Evolutionary conservation across 2,113 vertebrate genomes (phyloP).

Genomic region (Apistogramma diplotaenia): DNA sequence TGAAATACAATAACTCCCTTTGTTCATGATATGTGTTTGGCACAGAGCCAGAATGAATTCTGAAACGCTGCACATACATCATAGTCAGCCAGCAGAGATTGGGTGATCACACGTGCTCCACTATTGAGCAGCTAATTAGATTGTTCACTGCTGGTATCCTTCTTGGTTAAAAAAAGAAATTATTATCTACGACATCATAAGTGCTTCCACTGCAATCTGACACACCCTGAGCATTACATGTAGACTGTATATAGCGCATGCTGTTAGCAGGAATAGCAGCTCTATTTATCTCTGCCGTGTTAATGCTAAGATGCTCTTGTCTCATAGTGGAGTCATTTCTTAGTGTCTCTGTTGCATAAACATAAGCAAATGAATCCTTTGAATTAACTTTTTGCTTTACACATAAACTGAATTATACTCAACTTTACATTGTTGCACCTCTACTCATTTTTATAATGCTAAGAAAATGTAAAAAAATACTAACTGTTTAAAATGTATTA

Average conservation of each 20-base stretch:
- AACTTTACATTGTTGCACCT: not conserved
- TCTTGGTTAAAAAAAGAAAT: not conserved
- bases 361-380: conserved; percentile 25
- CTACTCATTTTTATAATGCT: not conserved
- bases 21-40: conserved; percentile 1
- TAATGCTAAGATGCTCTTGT: not conserved
- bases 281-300: not conserved
- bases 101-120: conserved; percentile 24
- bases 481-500: not conserved
- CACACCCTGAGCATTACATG: not conserved
- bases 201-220: conserved; percentile 10
- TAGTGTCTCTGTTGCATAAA: conserved; percentile 3
- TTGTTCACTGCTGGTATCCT: conserved; percentile 9
- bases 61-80: conserved; percentile 13
- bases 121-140: conserved; percentile 51
- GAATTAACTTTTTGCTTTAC: conserved; percentile 8
- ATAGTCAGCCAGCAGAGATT: conserved; percentile 10
- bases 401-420: not conserved
- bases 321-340: not conserved
- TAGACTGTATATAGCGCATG: not conserved
- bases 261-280: not conserved
- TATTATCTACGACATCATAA: not conserved
- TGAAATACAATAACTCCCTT: conserved; percentile 27
- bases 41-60: not conserved
- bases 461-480: not conserved